Evolutionary conservation across 2,797 vertebrate species (phyloP).

Genomic region (Anguilla marmorata): DNA sequence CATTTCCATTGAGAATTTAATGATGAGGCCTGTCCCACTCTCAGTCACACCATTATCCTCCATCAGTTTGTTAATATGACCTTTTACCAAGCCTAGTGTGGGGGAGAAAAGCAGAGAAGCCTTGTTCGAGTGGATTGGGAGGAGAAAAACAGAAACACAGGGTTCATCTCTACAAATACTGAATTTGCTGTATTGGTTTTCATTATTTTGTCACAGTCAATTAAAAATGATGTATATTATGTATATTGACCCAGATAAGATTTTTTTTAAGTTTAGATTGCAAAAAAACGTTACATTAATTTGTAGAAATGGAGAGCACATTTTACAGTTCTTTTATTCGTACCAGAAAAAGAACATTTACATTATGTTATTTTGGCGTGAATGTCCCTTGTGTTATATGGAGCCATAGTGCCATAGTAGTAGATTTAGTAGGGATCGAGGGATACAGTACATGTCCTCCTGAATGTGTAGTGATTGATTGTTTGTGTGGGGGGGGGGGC

Average conservation of each 20-base stretch:
- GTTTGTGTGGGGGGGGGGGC: too few species aligned
- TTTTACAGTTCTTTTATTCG: conserved; percentile 68
- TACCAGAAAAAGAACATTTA: conserved; percentile 56
- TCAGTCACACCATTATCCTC: conserved; percentile 23
- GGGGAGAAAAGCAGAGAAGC: not conserved
- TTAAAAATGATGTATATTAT: conserved; percentile 41
- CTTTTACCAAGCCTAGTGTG: not conserved
- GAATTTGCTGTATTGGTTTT: conserved; percentile 65
- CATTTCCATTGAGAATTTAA: conserved; percentile 30
- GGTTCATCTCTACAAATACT: conserved; percentile 57
- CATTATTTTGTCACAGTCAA: conserved; percentile 71
- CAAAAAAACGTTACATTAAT: not conserved
- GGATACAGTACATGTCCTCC: not conserved
- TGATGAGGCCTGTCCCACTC: conserved; percentile 11
- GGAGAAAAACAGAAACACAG: conserved; percentile 65
- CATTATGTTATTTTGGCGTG: conserved; percentile 52
- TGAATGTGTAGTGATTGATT: not conserved
- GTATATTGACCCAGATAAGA: not conserved
- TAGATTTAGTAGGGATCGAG: not conserved
- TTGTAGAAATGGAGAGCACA: conserved; percentile 49
- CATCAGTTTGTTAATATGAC: conserved; percentile 17
- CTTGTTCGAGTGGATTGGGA: conserved; percentile 41
- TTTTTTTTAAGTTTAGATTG: not conserved
- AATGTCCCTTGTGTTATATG: conserved; percentile 46
- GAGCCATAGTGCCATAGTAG: not conserved